phyloP scores from a whole-genome alignment of 2,888 invertebrate genomes.

The Cryptus viduatorius region DNA sequence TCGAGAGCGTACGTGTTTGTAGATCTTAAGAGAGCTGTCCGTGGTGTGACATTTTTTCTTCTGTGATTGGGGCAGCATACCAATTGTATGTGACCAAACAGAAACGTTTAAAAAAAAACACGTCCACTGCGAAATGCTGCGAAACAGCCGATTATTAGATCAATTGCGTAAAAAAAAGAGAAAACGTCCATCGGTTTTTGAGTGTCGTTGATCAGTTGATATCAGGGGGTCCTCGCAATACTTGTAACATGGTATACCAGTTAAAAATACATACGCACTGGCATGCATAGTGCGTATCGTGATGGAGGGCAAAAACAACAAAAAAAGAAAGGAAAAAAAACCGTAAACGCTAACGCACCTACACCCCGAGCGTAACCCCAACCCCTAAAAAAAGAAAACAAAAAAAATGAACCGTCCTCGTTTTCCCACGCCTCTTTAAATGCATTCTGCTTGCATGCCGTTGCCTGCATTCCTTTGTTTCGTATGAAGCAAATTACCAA shows the following conservation, averaged over 20 bases:
- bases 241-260: conserved; percentile 15
- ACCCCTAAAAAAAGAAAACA: not conserved
- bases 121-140: conserved; percentile 67
- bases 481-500: conserved; percentile 73
- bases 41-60: conserved; percentile 94
- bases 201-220: conserved; percentile 88
- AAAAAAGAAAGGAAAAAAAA: conserved; percentile 46
- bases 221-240: conserved; percentile 80
- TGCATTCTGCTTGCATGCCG: conserved; percentile 85
- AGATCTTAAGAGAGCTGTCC: conserved; percentile 83
- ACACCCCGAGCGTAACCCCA: conserved; percentile 45
- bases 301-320: conserved; percentile 45
- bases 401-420: conserved; percentile 58
- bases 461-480: conserved; percentile 84
- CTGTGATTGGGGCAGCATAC: conserved; percentile 95
- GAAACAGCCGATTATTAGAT: conserved; percentile 46
- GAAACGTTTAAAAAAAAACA: conserved; percentile 52
- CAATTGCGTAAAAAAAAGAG: conserved; percentile 42
- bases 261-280: conserved; percentile 40
- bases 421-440: conserved; percentile 80
- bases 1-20: conserved; percentile 68
- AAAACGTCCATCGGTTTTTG: conserved; percentile 88
- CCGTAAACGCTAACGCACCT: conserved; percentile 63
- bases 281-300: conserved; percentile 58
- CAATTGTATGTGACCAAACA: conserved; percentile 88